Percentiles rank a stretch among this genome's conserved stretches.
phyloP scores from a whole-genome alignment of 2,113 vertebrate species.

The Phalacrocorax carbo region DNA sequence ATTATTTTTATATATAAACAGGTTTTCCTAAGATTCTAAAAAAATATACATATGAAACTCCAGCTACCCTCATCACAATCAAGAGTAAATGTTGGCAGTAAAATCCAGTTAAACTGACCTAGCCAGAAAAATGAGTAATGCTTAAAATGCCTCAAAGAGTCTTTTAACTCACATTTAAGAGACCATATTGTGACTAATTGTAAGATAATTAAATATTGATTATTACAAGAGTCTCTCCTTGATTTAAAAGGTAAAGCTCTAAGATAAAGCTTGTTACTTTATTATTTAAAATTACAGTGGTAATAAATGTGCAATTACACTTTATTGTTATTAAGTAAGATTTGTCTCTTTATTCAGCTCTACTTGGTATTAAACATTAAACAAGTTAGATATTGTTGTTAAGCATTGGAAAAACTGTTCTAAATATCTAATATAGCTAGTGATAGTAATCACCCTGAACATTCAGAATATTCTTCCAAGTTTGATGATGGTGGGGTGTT shows the following conservation, averaged over 20 bases:
- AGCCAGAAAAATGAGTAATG: slow-evolving; percentile 53
- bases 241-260: slow-evolving; percentile 56
- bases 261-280: slow-evolving; percentile 50
- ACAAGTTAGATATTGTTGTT: slow-evolving; percentile 30
- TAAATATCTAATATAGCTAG: neutral
- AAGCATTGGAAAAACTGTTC: neutral
- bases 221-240: slow-evolving; percentile 51
- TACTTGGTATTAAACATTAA: slow-evolving; percentile 33
- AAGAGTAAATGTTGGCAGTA: slow-evolving; percentile 42
- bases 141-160: slow-evolving; percentile 46
- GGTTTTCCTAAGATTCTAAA: neutral
- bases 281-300: slow-evolving; percentile 60
- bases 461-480: neutral
- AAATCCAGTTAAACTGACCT: slow-evolving; percentile 39
- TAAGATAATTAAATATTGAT: slow-evolving; percentile 76
- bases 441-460: neutral
- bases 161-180: slow-evolving; percentile 68
- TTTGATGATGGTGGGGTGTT: neutral
- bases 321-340: slow-evolving; percentile 64
- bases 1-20: neutral
- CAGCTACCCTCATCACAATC: neutral
- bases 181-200: slow-evolving; percentile 57
- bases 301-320: slow-evolving; percentile 63
- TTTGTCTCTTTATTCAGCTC: slow-evolving; percentile 28
- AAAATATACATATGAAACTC: neutral